Percentiles rank a stretch among this genome's conserved stretches.
phyloP scores from a whole-genome alignment of 2,797 vertebrate species.

The Tragopan temminckii region DNA sequence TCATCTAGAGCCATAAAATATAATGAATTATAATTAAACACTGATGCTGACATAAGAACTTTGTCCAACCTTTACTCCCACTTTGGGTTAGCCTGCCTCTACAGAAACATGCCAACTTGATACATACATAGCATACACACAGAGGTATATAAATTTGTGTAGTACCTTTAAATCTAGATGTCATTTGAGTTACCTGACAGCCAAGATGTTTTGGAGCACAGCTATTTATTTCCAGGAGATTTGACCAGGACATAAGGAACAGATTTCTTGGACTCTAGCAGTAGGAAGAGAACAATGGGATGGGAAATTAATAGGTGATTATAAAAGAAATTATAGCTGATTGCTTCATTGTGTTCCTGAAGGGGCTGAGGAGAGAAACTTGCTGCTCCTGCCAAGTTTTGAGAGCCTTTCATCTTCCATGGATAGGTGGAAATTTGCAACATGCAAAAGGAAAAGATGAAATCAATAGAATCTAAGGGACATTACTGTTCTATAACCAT shows the following conservation, averaged over 20 bases:
- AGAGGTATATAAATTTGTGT: too few species aligned
- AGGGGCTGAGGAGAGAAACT: neutral
- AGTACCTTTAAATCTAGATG: neutral
- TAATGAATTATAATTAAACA: constrained; percentile 56
- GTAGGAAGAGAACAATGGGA: neutral
- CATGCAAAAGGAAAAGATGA: neutral
- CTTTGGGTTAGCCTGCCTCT: neutral
- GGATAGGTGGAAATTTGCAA: neutral
- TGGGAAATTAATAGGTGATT: neutral
- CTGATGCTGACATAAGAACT: constrained; percentile 19
- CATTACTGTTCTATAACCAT: constrained; percentile 20
- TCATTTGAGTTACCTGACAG: neutral
- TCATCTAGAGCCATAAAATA: constrained; percentile 42
- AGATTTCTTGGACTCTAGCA: neutral
- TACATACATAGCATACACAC: accelerated
- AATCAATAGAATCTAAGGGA: neutral
- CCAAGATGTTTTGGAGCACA: neutral
- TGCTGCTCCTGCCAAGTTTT: neutral
- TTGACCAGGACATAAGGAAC: neutral
- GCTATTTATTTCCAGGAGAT: neutral
- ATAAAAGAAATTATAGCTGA: neutral
- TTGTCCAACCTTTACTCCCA: neutral
- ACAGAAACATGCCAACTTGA: neutral
- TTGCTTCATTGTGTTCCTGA: neutral
- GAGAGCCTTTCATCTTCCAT: neutral